Evolutionary conservation across 2,113 vertebrate genomes (phyloP), one percentile per base, ranked within the genome.

Genomic region (Daphoenositta chrysoptera): DNA sequence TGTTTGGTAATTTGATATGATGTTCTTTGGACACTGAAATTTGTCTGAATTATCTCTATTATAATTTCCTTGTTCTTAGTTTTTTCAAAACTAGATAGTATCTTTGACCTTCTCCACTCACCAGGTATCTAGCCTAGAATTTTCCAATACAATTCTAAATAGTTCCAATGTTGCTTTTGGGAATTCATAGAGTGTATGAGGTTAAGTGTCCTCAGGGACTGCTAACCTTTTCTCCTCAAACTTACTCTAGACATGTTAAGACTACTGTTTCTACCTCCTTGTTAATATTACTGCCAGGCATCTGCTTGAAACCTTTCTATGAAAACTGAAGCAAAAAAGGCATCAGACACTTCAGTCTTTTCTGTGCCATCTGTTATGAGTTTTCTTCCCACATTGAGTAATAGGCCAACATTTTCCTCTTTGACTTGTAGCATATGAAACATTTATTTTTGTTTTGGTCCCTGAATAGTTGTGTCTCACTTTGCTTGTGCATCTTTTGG

Each of bases 311-410:
- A 89, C 51, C 60, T 76, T 71, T 87, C 64, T 58, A 75, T 81
- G 69, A 94, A 93, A 94, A 93, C 76, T 63, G 60, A 92, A 96
- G 44, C 64, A 94, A 97, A 95, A 96, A 94, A 94, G 83, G 68
- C 89, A 93, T 79, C 68, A 93, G 83, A 86, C 72, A 61, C 57
- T 94, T 90, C 44, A 76, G 85, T 57, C 88, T 92, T 87, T 94
- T 88, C 57, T 69, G 31, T 83, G 63, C 90, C 92, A 96, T 91
- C 87, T 93, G 87, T 82, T 96, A 60, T 0, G 37, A 94, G 75
- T 90, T 97, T 95, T 92, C 73, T 85, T 96, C 48, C 63, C 61
- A 76, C 63, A 45, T 0, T 79, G 70, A 94, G 53, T 72, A 87
- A 69, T 35, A 90, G 53, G 51, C 54, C 45, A 80, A 65, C 37